A percentile compares a stretch with the other conserved stretches of the same genome.
phyloP scores from a whole-genome alignment of 1,140 invertebrate genomes.

The Aphis craccivora region DNA sequence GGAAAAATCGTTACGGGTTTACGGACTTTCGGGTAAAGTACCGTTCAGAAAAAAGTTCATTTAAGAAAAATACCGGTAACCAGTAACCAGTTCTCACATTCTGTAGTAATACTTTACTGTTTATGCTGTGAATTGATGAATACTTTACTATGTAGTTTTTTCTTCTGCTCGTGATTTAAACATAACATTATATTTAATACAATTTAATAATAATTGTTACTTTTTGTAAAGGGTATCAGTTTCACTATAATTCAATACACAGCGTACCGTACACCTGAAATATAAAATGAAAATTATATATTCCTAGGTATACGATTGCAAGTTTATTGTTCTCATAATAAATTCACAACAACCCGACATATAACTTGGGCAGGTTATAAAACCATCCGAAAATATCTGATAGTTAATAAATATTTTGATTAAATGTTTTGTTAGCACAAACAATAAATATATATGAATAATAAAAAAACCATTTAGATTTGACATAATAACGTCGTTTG shows the following conservation, averaged over 20 bases:
- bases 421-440: slow-evolving; percentile 2
- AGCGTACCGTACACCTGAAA: too few relatives aligned
- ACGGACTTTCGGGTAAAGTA: too few relatives aligned
- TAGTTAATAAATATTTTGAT: slow-evolving; percentile 9
- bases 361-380: neutral
- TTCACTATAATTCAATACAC: neutral
- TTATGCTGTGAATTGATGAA: neutral
- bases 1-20: too few relatives aligned
- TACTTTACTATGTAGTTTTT: neutral
- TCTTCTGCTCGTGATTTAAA: neutral
- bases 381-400: neutral
- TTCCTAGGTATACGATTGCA: neutral
- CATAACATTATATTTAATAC: neutral
- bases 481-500: slow-evolving; percentile 4
- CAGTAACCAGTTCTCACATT: too few relatives aligned
- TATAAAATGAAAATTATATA: too few relatives aligned
- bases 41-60: too few relatives aligned
- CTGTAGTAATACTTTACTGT: too few relatives aligned
- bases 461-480: slow-evolving; percentile 26
- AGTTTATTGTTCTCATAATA: neutral
- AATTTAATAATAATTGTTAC: neutral
- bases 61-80: too few relatives aligned
- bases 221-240: neutral
- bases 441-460: neutral
- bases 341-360: neutral